phyloP scores from a whole-genome alignment of 2,888 invertebrate genomes.

The Galeruca laticollis region DNA sequence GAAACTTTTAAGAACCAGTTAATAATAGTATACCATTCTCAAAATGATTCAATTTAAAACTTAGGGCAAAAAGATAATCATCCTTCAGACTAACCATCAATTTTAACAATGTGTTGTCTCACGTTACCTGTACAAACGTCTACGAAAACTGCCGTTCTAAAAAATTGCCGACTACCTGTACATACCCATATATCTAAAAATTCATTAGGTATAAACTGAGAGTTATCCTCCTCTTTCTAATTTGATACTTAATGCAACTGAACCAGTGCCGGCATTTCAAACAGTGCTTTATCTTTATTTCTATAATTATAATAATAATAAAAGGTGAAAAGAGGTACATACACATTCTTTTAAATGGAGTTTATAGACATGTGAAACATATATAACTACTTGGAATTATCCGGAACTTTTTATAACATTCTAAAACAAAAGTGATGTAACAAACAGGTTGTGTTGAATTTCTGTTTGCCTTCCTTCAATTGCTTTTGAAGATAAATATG shows the following conservation, averaged over 20 bases:
- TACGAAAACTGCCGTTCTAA: conserved; percentile 2
- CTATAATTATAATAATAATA: background rate
- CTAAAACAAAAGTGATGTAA: too few species aligned
- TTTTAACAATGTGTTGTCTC: conserved; percentile 3
- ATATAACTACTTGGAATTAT: too few species aligned
- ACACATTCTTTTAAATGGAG: background rate
- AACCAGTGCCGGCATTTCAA: background rate
- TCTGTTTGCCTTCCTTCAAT: too few species aligned
- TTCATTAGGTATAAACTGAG: conserved; percentile 7
- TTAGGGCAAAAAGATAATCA: background rate
- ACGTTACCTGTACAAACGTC: background rate
- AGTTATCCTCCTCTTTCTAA: conserved; percentile 15
- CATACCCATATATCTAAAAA: conserved; percentile 8
- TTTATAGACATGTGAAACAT: too few species aligned
- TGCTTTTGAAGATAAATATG: too few species aligned
- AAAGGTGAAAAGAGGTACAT: too few species aligned
- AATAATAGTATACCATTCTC: background rate
- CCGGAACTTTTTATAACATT: too few species aligned
- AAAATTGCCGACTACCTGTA: conserved; percentile 20
- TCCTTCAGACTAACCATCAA: background rate
- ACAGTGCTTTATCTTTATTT: background rate
- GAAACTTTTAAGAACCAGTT: background rate
- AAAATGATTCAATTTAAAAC: background rate
- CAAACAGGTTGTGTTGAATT: too few species aligned
- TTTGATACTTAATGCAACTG: conserved; percentile 8